These are phyloP conservation scores for Xanthorhoe designata DNA, from an alignment of 2,888 invertebrate species.

Conservation along the genomic window DNA sequence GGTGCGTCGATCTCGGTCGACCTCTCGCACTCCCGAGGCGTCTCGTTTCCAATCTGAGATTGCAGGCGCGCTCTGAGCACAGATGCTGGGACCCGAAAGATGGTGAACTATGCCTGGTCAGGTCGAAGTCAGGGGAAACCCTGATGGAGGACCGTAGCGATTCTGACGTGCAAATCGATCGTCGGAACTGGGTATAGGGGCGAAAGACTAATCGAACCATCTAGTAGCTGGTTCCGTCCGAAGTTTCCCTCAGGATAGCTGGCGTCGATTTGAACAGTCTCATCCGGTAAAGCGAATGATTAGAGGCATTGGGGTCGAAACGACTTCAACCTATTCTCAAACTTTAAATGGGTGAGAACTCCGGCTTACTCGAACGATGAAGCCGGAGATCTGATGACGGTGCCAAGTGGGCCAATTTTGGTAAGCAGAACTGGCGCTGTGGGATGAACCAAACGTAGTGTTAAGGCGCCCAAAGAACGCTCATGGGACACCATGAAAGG, in stretches of 20 bases:
- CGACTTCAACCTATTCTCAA: constrained; percentile 91
- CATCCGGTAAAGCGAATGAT: constrained; percentile 92
- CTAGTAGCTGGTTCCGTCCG: constrained; percentile 92
- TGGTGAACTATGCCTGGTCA: constrained; percentile 89
- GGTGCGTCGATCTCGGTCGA: constrained; percentile 51
- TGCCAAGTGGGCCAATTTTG: constrained; percentile 80
- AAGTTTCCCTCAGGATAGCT: constrained; percentile 92
- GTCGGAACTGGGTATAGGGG: constrained; percentile 91
- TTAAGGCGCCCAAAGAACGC: constrained; percentile 88
- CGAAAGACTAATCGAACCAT: constrained; percentile 91
- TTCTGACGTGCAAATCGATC: constrained; percentile 93
- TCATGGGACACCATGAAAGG: constrained; percentile 57
- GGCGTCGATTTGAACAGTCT: constrained; percentile 80
- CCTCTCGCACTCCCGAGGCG: constrained; percentile 86
- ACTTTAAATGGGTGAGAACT: constrained; percentile 91
- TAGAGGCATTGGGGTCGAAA: constrained; percentile 89
- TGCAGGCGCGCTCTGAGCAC: constrained; percentile 86
- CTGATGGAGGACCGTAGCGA: constrained; percentile 90
- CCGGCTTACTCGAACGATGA: constrained; percentile 85
- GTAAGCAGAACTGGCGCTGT: constrained; percentile 93
- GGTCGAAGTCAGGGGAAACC: constrained; percentile 89
- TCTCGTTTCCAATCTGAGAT: constrained; percentile 74
- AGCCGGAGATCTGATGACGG: constrained; percentile 80
- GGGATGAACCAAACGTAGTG: constrained; percentile 81
- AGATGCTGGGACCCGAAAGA: constrained; percentile 83